Evolutionary conservation across 2,797 vertebrate genomes (phyloP), one percentile per base, ranked within the genome.

Genomic region (Phalloptychus januarius): DNA sequence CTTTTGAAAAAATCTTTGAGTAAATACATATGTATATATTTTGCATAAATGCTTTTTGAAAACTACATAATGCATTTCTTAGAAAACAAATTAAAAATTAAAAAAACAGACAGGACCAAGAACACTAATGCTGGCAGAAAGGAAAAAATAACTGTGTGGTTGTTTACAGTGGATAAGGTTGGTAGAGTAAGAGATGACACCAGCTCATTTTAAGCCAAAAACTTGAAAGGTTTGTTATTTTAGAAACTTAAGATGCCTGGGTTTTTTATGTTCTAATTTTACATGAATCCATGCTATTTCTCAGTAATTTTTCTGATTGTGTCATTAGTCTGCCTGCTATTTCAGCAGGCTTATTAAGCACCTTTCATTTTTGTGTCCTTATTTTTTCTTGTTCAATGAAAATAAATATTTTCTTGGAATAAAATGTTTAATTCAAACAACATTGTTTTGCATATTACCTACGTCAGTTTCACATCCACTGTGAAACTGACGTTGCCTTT

Each of bases 221-320:
- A 80, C 86, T 85, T 83, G 76, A 83, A 88, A 88, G 82, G 85
- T 74, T 48, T 54, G 50, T 44, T 90, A 87, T 71, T 77, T 58
- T 77, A 73, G 82, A 89, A 84, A 87, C 80, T 74, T 74, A 78
- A 81, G 72, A 84, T 80, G 74, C 42, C 74, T 78, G 79, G 36
- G 81, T 72, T 75, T n/a, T 70, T 45, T 7, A n/a, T n/a, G 65
- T 67, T 79, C 31, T 71, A 12, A 72, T 72, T 65, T 54, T 10
- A 71, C 38, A 73, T 42, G 11, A 31, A 31, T 61, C 28, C 28
- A 16, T 25, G 58, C 42, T 69, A 36, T 56, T 40, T 76, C 15
- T 76, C 8, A 28, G 15, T 80, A 67, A 54, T 33, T 88, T 79
- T 85, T 67, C 82, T 79, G 28, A 74, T 52, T 79, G 73, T 86